phyloP scores from a whole-genome alignment of 1,140 invertebrate genomes.

The Lordiphosa stackelbergi region DNA sequence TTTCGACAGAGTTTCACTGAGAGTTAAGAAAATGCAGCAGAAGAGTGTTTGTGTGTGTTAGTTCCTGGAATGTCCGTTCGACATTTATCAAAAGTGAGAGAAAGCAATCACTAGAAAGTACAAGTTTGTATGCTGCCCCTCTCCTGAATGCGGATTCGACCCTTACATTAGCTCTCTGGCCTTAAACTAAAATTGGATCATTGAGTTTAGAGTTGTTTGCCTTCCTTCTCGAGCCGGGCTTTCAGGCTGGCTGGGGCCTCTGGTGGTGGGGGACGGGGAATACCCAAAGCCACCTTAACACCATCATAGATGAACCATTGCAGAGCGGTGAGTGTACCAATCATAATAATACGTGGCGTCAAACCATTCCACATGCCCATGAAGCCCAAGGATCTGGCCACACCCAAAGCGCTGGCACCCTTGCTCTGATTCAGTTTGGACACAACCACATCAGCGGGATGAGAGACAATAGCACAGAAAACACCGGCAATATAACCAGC shows the following conservation, averaged over 20 bases:
- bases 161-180: conserved; percentile 31
- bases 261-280: conserved; percentile 98
- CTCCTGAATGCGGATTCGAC: conserved; percentile 19
- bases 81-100: conserved; percentile 3
- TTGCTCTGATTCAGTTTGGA: conserved; percentile 96
- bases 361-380: conserved; percentile 96
- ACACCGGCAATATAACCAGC: conserved; percentile 95
- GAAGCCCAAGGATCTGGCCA: conserved; percentile 84
- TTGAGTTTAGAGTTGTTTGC: conserved; percentile 8
- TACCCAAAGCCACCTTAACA: conserved; percentile 91
- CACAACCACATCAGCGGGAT: conserved; percentile 91
- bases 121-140: conserved; percentile 31
- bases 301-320: conserved; percentile 99
- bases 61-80: conserved; percentile 31
- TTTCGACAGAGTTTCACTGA: conserved; percentile 13
- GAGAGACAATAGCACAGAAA: conserved; percentile 92
- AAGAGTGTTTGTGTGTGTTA: conserved; percentile 5
- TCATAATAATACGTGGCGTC: conserved; percentile 98
- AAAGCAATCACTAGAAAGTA: conserved; percentile 2
- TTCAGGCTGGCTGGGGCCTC: conserved; percentile 98
- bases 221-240: conserved; percentile 81
- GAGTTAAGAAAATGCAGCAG: conserved; percentile 27
- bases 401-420: conserved; percentile 82
- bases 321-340: conserved; percentile 98
- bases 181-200: conserved; percentile 27